Conservation (phyloP, 1,140 invertebrate genomes). For the Vanessa tameamea region DNA sequence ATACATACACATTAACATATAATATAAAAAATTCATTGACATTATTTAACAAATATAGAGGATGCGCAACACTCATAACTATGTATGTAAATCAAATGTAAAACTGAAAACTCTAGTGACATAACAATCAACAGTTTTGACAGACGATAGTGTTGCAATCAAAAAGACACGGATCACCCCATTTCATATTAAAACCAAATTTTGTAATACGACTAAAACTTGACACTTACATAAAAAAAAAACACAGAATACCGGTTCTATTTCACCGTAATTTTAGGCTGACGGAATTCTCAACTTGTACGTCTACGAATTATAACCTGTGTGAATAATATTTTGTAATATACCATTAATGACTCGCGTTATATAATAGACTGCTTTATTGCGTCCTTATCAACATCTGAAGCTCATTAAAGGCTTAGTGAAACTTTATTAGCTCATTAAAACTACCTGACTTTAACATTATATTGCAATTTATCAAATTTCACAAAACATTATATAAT, state of each 20-base stretch:
- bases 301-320: background rate
- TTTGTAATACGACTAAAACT: constrained; percentile 5
- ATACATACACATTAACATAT: no score
- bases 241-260: constrained; percentile 13
- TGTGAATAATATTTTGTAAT: constrained; percentile 25
- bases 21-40: no score
- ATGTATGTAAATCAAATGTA: no score
- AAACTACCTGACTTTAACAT: constrained; percentile 11
- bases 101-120: no score
- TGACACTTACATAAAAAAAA: constrained; percentile 5
- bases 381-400: constrained; percentile 12
- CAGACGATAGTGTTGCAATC: constrained; percentile 1
- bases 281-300: background rate
- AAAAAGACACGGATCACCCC: background rate
- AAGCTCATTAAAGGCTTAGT: constrained; percentile 25
- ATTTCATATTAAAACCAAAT: background rate
- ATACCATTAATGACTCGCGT: background rate
- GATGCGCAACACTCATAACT: no score
- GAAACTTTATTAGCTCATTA: constrained; percentile 30
- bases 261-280: background rate
- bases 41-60: no score
- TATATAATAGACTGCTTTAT: constrained; percentile 18
- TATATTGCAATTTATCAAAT: constrained; percentile 19
- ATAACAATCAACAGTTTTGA: background rate
- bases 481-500: constrained; percentile 28